Evolutionary conservation across 2,797 vertebrate genomes (phyloP), one percentile per base, ranked within the genome.

Genomic region (Cirrhinus mrigala): DNA sequence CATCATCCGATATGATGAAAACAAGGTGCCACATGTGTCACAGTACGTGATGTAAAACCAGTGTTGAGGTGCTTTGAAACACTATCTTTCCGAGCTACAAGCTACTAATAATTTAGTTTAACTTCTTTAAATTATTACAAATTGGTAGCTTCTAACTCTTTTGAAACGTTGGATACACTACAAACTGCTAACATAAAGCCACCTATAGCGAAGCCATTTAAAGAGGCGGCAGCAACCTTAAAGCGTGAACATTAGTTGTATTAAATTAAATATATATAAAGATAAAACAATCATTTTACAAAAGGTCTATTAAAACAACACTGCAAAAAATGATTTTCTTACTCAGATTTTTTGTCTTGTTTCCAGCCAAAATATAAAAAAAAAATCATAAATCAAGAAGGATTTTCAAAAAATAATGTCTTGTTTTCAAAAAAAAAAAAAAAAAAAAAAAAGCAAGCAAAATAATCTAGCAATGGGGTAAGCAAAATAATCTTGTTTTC

Each of bases 11-110:
- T 54, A 40, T 14, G 80, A 46, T 73, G 24, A 73, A 73, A 73
- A 29, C 80, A 82, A 60, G 80, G 24, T 24, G 18, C 37, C 52
- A 48, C n/a, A 58, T 46, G 12, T 81, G 60, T 79, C 78, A 81
- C 48, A n/a, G 15, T 29, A 8, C n/a, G 3, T 81, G 37, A 58
- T 29, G n/a, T 82, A 71, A 71, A 82, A 18, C 66, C 79, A 71
- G 37, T 3, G 4, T 82, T 46, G 68, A 58, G 24, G 52, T 73
- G 48, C 68, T 73, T 48, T 64, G 77, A 73, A 82, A 82, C 68
- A 27, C 22, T 46, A 71, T 71, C 33, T 69, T 56, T 37, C 15
- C 16, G 14, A 73, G 8, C 54, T 24, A 60, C 14, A 82, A 48
- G 27, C 4, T 78, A 60, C 33, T 11, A 44, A 70, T 58, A 8